phyloP scores from a whole-genome alignment of 2,888 invertebrate species.

The Cosmopolites sordidus region DNA sequence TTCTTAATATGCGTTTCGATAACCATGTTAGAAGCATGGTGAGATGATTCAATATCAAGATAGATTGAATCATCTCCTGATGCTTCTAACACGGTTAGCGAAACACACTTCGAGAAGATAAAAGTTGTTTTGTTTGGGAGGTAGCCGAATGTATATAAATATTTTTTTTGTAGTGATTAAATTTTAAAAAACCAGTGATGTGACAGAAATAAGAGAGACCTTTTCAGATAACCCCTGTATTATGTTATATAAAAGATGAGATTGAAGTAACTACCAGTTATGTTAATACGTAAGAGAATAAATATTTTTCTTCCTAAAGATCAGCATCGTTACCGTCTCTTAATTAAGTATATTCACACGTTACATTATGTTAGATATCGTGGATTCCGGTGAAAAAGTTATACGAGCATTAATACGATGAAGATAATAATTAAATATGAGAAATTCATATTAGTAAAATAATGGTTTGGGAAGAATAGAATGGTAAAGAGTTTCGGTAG shows the following conservation, averaged over 20 bases:
- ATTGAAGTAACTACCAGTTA: constrained; percentile 23
- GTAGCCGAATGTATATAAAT: too few relatives aligned
- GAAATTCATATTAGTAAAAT: constrained; percentile 9
- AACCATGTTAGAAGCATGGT: too few relatives aligned
- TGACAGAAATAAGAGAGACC: too few relatives aligned
- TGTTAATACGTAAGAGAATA: constrained; percentile 23
- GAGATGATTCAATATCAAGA: too few relatives aligned
- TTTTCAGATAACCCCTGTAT: too few relatives aligned
- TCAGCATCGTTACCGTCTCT: constrained; percentile 22
- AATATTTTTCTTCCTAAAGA: constrained; percentile 25
- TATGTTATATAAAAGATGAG: constrained; percentile 24
- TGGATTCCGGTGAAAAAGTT: constrained; percentile 20
- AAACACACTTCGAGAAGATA: too few relatives aligned
- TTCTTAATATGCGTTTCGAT: too few relatives aligned
- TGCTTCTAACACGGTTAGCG: too few relatives aligned
- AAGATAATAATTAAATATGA: constrained; percentile 24
- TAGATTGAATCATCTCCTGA: too few relatives aligned
- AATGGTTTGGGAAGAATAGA: constrained; percentile 10
- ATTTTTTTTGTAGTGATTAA: too few relatives aligned
- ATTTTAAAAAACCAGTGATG: too few relatives aligned
- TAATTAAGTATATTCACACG: constrained; percentile 39
- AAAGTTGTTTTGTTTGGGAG: too few relatives aligned
- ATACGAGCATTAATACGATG: constrained; percentile 17
- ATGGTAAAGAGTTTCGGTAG: constrained; percentile 5
- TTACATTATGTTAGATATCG: constrained; percentile 28